Conservation (phyloP, 1,140 invertebrate genomes). For the Notospermus geniculatus region DNA sequence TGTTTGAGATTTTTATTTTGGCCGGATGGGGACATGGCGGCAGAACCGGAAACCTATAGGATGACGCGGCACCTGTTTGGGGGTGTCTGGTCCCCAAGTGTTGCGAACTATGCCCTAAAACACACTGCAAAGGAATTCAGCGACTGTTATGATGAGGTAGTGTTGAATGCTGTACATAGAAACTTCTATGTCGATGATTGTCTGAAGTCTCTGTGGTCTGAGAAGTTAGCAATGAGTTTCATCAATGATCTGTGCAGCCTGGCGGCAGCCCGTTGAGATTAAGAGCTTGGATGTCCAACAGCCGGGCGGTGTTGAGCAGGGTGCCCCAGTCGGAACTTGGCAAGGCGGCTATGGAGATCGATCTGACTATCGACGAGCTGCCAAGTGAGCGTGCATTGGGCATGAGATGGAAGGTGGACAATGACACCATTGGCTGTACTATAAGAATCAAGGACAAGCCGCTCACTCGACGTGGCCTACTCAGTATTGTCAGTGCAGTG, state of each 20-base stretch:
- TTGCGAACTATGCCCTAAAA: constrained; percentile 16
- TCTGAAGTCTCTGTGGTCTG: constrained; percentile 11
- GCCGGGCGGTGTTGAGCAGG: constrained; percentile 4
- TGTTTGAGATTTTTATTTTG: constrained; percentile 18
- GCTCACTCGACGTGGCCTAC: constrained; percentile 10
- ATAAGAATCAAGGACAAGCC: neutral
- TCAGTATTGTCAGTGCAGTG: constrained; percentile 12
- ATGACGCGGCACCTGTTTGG: constrained; percentile 24
- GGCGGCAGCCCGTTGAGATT: constrained; percentile 13
- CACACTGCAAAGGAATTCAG: constrained; percentile 11
- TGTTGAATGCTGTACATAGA: constrained; percentile 9
- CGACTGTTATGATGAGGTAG: neutral
- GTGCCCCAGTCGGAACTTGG: constrained; percentile 8
- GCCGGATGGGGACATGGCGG: constrained; percentile 8
- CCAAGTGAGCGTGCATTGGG: constrained; percentile 8
- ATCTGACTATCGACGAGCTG: neutral
- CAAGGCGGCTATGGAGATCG: neutral
- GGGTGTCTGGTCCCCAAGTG: constrained; percentile 16
- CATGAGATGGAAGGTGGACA: constrained; percentile 7
- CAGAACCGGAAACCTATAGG: constrained; percentile 11
- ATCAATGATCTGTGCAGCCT: constrained; percentile 7
- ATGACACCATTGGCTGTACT: constrained; percentile 7
- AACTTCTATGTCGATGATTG: constrained; percentile 27
- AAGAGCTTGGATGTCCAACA: constrained; percentile 16
- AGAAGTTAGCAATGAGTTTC: neutral